Evolutionary conservation across 2,888 invertebrate genomes (phyloP).

Genomic region (Ferdinandea cuprea): DNA sequence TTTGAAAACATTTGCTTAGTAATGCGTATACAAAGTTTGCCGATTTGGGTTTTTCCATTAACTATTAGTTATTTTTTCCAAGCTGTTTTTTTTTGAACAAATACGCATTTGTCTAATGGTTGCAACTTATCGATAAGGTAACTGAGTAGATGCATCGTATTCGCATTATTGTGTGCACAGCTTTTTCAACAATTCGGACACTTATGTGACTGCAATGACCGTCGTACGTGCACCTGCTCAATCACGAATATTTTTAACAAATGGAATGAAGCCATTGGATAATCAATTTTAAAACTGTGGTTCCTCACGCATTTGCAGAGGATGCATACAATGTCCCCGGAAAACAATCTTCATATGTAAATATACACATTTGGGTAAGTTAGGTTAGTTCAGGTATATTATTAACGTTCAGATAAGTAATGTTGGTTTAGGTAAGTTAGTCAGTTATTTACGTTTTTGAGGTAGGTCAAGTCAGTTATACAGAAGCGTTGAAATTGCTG

Average conservation of each 20-base stretch:
- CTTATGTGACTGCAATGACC: slow-evolving; percentile 46
- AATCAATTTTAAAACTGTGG: slow-evolving; percentile 31
- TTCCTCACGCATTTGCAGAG: background rate
- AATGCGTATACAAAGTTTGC: slow-evolving; percentile 27
- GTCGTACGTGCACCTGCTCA: slow-evolving; percentile 23
- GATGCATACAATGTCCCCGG: slow-evolving; percentile 4
- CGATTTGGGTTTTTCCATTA: slow-evolving; percentile 33
- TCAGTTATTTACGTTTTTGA: too few species aligned
- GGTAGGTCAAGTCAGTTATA: too few species aligned
- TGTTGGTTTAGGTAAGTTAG: too few species aligned
- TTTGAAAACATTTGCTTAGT: slow-evolving; percentile 25
- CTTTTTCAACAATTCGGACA: slow-evolving; percentile 16
- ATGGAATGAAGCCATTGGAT: slow-evolving; percentile 28
- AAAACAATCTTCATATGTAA: too few species aligned
- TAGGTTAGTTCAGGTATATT: too few species aligned
- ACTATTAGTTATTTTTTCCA: slow-evolving; percentile 28
- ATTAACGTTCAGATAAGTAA: too few species aligned
- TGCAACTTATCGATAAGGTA: background rate
- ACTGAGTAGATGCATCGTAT: slow-evolving; percentile 21
- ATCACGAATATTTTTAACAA: slow-evolving; percentile 21
- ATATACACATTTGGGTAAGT: too few species aligned
- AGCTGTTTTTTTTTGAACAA: slow-evolving; percentile 32
- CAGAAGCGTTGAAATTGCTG: too few species aligned
- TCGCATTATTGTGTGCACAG: slow-evolving; percentile 31
- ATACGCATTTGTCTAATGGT: slow-evolving; percentile 12